Conservation (phyloP, 1,140 invertebrate species). For the Bombus pyrosoma region DNA sequence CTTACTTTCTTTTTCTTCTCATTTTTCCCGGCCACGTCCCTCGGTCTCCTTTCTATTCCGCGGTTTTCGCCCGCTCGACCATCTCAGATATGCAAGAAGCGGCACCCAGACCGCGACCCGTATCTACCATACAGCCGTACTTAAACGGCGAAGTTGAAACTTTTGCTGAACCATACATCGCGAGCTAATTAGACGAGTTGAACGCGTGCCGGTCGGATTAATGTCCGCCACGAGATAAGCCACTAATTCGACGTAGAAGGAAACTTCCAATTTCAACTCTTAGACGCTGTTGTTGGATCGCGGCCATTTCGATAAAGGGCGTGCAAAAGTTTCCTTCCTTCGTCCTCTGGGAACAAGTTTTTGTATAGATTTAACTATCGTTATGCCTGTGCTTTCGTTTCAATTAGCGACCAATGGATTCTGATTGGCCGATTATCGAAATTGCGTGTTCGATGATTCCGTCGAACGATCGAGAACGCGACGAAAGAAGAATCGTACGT, state of each 20-base stretch:
- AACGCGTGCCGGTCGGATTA: conserved; percentile 66
- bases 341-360: fast-evolving
- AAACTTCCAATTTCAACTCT: conserved; percentile 1
- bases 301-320: not conserved
- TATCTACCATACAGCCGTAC: conserved; percentile 58
- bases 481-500: not conserved
- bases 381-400: no score
- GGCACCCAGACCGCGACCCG: conserved; percentile 24
- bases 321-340: not conserved
- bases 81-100: conserved; percentile 75
- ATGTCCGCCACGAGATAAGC: conserved; percentile 50
- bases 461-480: not conserved
- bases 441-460: not conserved
- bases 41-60: conserved; percentile 62
- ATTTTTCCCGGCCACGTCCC: conserved; percentile 76
- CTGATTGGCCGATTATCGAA: not conserved
- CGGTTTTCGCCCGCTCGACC: conserved; percentile 55
- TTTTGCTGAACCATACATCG: conserved; percentile 63
- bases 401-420: not conserved
- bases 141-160: conserved; percentile 69
- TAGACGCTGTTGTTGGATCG: not conserved
- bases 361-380: not conserved
- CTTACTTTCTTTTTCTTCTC: conserved; percentile 73
- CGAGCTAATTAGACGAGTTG: conserved; percentile 74
- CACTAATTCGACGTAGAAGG: not conserved